Evolutionary conservation across 1,140 invertebrate species (phyloP).

Genomic region (Drosophila sulfurigaster): DNA sequence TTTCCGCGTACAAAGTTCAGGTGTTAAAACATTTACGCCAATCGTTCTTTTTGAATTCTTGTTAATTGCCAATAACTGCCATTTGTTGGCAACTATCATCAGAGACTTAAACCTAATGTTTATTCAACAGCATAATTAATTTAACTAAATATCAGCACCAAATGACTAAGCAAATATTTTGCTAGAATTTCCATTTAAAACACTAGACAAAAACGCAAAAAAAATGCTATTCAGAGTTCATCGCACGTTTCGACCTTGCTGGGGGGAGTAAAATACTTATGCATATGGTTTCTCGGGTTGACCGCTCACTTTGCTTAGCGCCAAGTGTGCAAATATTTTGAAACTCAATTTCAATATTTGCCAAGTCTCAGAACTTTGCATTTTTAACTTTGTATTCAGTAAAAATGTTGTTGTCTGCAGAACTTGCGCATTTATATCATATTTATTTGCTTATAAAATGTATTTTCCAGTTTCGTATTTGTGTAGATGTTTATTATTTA

Average conservation of each 20-base stretch:
- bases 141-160: constrained; percentile 19
- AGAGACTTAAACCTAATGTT: constrained; percentile 24
- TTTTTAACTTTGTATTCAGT: neutral
- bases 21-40: constrained; percentile 6
- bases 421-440: neutral
- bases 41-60: constrained; percentile 8
- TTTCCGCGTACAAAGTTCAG: constrained; percentile 44
- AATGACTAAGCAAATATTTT: constrained; percentile 45
- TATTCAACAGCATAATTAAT: constrained; percentile 47
- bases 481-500: constrained; percentile 9
- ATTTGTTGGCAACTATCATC: neutral
- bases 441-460: constrained; percentile 9
- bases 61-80: constrained; percentile 42
- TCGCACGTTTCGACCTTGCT: constrained; percentile 42
- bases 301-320: constrained; percentile 6
- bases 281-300: neutral
- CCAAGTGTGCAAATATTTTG: constrained; percentile 23
- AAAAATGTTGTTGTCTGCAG: neutral
- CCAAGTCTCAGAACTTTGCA: constrained; percentile 4
- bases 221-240: constrained; percentile 34
- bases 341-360: constrained; percentile 25
- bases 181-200: constrained; percentile 21
- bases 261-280: constrained; percentile 1
- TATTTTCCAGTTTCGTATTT: constrained; percentile 24
- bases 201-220: neutral